Evolutionary conservation across 2,797 vertebrate genomes (phyloP).

Genomic region (Platalea minor): DNA sequence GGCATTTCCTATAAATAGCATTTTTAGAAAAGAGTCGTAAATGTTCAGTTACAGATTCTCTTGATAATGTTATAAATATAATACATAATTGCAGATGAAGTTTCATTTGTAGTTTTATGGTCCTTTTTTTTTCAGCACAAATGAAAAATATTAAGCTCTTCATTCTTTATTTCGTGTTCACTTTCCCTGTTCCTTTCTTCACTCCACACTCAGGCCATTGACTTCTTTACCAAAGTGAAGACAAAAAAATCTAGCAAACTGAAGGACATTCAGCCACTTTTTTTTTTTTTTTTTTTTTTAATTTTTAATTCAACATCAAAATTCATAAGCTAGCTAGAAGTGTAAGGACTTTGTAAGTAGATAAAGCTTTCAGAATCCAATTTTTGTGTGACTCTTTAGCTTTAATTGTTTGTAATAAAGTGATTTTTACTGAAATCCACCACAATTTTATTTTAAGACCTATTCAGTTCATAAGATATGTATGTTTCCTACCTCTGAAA

Average conservation of each 20-base stretch:
- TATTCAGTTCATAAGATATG: slow-evolving; percentile 3
- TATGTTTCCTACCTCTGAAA: slow-evolving; percentile 38
- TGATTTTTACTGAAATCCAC: background rate
- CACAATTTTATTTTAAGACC: background rate
- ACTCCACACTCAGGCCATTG: background rate
- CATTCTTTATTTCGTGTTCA: background rate
- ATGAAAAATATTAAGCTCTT: background rate
- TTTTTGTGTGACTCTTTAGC: background rate
- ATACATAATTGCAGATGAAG: background rate
- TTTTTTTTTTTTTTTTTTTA: background rate
- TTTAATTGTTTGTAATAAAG: background rate
- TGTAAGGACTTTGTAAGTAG: background rate
- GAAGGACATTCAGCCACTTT: background rate
- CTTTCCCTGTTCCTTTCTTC: background rate
- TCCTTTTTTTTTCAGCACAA: background rate
- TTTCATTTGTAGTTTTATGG: background rate
- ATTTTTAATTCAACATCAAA: background rate
- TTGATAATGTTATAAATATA: background rate
- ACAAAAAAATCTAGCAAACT: background rate
- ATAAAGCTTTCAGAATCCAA: background rate
- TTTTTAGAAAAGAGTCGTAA: background rate
- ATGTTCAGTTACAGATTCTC: background rate
- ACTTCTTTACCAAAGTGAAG: background rate
- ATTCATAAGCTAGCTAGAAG: background rate
- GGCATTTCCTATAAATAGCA: background rate